These are phyloP conservation scores for Callipepla squamata DNA, from an alignment of 2,113 vertebrate species.

Conservation along the genomic window DNA sequence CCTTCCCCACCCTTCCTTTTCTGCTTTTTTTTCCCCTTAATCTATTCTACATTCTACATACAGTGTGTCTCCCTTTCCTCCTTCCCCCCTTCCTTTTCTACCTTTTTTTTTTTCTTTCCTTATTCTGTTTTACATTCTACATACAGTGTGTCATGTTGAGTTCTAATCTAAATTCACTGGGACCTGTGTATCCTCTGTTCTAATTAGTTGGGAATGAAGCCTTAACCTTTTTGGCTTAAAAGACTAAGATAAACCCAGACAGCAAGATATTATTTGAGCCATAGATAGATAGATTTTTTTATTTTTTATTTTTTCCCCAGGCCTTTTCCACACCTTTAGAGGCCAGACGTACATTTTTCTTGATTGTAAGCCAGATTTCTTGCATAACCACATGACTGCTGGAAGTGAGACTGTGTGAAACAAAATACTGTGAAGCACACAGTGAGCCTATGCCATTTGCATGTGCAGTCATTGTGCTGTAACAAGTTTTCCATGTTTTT, in stretches of 20 bases:
- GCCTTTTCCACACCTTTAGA: neutral
- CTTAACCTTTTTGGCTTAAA: neutral
- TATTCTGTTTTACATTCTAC: neutral
- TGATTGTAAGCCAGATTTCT: neutral
- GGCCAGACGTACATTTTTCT: neutral
- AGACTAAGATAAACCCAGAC: neutral
- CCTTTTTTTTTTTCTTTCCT: too few relatives aligned
- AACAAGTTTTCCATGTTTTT: constrained; percentile 44
- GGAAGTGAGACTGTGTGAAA: constrained; percentile 34
- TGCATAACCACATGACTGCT: neutral
- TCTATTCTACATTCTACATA: too few relatives aligned
- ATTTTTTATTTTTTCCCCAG: neutral
- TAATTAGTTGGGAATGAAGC: neutral
- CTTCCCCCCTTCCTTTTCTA: too few relatives aligned
- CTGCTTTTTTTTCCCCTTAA: too few relatives aligned
- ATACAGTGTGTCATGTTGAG: accelerated
- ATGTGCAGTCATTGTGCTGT: neutral
- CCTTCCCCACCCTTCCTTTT: too few relatives aligned
- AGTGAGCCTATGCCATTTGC: constrained; percentile 4
- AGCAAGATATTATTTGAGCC: neutral
- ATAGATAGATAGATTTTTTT: neutral
- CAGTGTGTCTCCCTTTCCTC: too few relatives aligned
- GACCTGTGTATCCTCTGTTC: neutral
- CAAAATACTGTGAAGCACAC: neutral
- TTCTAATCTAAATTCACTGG: neutral